Conservation (phyloP, 2,797 vertebrate species). For the Enteromius viviparus region DNA sequence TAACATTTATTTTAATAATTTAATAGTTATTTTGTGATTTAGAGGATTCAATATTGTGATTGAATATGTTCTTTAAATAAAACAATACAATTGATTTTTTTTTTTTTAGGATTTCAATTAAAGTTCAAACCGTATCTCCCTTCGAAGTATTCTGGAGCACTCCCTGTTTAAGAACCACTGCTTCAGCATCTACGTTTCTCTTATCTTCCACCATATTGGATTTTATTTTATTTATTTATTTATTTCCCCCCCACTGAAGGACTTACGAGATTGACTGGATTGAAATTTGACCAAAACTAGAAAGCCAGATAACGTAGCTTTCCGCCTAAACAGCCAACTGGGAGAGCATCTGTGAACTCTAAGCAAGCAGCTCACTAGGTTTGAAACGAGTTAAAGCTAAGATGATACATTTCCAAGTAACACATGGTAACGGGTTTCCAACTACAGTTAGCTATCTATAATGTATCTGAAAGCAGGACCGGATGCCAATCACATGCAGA, state of each 20-base stretch:
- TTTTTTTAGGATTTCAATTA: background rate
- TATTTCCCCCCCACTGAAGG: background rate
- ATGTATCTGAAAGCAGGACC: background rate
- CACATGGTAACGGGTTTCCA: background rate
- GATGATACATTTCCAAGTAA: background rate
- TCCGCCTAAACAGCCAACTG: background rate
- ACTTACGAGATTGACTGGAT: background rate
- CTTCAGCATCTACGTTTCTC: background rate
- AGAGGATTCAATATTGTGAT: background rate
- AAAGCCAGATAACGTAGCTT: background rate
- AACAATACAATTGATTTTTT: background rate
- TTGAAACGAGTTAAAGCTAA: background rate
- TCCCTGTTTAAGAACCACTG: background rate
- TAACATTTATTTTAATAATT: background rate
- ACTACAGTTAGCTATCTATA: background rate
- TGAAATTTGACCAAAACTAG: background rate
- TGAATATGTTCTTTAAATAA: background rate
- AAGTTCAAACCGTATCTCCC: background rate
- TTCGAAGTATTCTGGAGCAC: background rate
- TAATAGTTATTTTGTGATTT: background rate
- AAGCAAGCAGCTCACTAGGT: background rate
- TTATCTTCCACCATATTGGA: background rate
- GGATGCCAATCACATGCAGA: constrained; percentile 5
- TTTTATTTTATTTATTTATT: background rate
- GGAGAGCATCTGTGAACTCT: background rate